A percentile compares a stretch with the other conserved stretches of the same genome.
phyloP scores from a whole-genome alignment of 2,797 vertebrate genomes.

The Syndactyla subalaris region DNA sequence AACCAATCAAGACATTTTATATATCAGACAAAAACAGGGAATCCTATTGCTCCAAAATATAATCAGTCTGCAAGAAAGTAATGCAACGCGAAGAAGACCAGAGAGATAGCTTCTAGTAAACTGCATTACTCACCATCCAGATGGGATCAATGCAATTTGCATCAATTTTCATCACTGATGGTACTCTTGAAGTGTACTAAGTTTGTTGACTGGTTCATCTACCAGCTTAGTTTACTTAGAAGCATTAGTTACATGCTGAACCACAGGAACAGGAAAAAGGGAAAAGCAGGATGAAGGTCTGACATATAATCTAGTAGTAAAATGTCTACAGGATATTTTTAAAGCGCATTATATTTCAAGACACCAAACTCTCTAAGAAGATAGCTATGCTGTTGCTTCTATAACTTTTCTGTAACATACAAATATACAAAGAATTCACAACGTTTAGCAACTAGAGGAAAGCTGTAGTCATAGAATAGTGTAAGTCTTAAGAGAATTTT shows the following conservation, averaged over 20 bases:
- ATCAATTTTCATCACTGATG: background rate
- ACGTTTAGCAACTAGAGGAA: slow-evolving; percentile 18
- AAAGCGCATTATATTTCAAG: background rate
- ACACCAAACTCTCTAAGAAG: background rate
- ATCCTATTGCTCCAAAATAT: background rate
- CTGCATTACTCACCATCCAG: background rate
- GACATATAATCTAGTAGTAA: background rate
- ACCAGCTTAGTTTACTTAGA: background rate
- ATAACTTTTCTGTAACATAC: background rate
- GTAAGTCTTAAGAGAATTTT: background rate
- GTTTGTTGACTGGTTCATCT: background rate
- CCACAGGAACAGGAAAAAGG: background rate
- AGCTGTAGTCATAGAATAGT: background rate
- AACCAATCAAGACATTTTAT: background rate
- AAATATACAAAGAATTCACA: slow-evolving; percentile 12
- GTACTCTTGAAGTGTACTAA: background rate
- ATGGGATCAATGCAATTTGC: background rate
- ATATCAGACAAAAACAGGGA: background rate
- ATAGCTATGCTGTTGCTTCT: background rate
- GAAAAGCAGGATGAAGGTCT: background rate
- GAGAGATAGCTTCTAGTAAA: background rate
- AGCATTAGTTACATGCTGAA: slow-evolving; percentile 19
- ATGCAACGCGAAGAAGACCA: background rate
- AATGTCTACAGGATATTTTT: slow-evolving; percentile 11
- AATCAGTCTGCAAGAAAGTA: background rate